phyloP scores from a whole-genome alignment of 2,113 vertebrate genomes.

The Eleginops maclovinus region DNA sequence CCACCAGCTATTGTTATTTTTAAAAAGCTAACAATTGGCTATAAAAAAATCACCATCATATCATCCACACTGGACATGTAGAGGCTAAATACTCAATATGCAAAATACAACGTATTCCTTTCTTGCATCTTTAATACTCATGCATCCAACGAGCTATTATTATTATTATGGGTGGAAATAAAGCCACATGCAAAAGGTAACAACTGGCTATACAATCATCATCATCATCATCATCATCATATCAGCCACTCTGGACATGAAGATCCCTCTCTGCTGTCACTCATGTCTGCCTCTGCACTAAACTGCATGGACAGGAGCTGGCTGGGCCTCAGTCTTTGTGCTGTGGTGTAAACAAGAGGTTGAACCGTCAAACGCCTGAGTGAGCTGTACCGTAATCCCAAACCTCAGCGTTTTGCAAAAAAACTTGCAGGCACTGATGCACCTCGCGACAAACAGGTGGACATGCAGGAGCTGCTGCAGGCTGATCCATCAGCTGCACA shows the following conservation, averaged over 20 bases:
- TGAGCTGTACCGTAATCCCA: constrained; percentile 65
- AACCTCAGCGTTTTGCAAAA: constrained; percentile 42
- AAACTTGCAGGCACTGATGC: constrained; percentile 48
- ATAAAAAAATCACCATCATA: constrained; percentile 23
- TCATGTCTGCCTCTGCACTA: constrained; percentile 47
- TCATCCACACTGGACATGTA: constrained; percentile 45
- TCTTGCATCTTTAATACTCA: too few relatives aligned
- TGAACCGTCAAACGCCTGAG: constrained; percentile 71
- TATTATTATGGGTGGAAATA: too few relatives aligned
- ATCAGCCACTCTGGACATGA: constrained; percentile 44
- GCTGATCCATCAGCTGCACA: constrained; percentile 23
- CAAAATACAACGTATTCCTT: too few relatives aligned
- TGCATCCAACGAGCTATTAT: too few relatives aligned
- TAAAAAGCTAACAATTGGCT: background rate
- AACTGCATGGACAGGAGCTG: constrained; percentile 44
- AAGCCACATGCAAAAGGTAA: too few relatives aligned
- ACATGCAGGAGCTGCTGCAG: constrained; percentile 28
- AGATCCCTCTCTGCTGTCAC: constrained; percentile 52
- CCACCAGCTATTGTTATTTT: background rate
- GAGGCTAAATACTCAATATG: too few relatives aligned
- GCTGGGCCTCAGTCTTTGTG: constrained; percentile 74
- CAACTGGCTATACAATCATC: background rate
- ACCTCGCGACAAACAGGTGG: constrained; percentile 63
- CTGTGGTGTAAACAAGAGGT: constrained; percentile 75
- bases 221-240: constrained; percentile 34